phyloP scores from a whole-genome alignment of 2,888 invertebrate species.

The Drosophila mulleri region DNA sequence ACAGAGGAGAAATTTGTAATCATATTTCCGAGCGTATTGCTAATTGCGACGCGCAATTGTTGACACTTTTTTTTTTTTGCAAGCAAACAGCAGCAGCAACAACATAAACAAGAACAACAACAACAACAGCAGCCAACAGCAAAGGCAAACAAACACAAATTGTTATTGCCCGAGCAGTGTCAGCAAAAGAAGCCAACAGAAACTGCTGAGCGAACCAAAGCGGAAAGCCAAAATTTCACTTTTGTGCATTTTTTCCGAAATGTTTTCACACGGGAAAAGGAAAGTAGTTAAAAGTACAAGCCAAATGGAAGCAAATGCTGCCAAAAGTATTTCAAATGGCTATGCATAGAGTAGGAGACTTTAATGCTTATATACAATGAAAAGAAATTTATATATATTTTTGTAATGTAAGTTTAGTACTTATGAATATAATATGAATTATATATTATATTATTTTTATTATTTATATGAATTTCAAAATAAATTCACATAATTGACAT shows the following conservation, averaged over 20 bases:
- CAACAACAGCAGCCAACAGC: background rate
- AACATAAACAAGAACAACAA: background rate
- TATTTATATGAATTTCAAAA: too few species aligned
- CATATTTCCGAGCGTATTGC: slow-evolving; percentile 43
- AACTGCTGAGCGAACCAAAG: slow-evolving; percentile 53
- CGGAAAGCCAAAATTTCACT: slow-evolving; percentile 46
- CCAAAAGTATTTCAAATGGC: background rate
- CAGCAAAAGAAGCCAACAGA: slow-evolving; percentile 40
- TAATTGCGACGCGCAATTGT: slow-evolving; percentile 66
- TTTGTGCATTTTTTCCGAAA: slow-evolving; percentile 31
- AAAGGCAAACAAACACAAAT: slow-evolving; percentile 31
- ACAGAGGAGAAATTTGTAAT: slow-evolving; percentile 15
- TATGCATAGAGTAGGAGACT: too few species aligned
- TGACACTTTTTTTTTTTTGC: slow-evolving; percentile 52
- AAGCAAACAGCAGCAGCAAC: slow-evolving; percentile 12
- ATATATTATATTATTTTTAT: too few species aligned
- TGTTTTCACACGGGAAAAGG: slow-evolving; percentile 30
- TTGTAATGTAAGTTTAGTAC: too few species aligned
- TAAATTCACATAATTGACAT: too few species aligned
- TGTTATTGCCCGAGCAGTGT: slow-evolving; percentile 26
- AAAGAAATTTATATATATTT: too few species aligned
- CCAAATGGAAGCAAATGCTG: slow-evolving; percentile 13
- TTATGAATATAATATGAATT: too few species aligned
- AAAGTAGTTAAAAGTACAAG: slow-evolving; percentile 31
- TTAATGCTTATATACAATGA: too few species aligned